Base-by-base conservation (phyloP, 2,888 invertebrate species). In the Polylopha cassiicola region DNA sequence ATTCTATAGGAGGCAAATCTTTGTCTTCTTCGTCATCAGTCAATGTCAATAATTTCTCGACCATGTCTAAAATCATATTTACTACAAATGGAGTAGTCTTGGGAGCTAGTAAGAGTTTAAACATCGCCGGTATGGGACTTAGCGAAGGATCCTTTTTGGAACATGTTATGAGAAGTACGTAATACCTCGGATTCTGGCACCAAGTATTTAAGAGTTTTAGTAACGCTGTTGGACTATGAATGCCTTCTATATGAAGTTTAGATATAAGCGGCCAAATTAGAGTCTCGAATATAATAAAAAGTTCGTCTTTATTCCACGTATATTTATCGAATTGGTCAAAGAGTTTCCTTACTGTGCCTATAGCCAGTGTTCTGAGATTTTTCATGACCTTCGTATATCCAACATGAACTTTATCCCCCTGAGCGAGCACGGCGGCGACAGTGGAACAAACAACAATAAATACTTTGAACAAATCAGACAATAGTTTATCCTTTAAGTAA, bases 271-370 rank as follows among this genome's bases (percentile, higher is more conserved):
- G 95, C 91, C 94, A 96, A 5, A 98, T 87, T 29, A 92, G 90
- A 0, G 92, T 89, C 30, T 91, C 85, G 61, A 93, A 96, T 9
- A 97, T 65, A 0, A 92, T 90, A 46, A 90, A 88, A 5, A 97
- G 73, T 69, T 97, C 93, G 3, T 84, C 74, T 11, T 76, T 65
- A 3, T 81, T 69, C 93, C 95, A 97, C 3, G 82, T 69, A 64
- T 94, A 95, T 44, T 88, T 87, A 41, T 93, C 91, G 64, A 94
- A 95, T 47, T 92, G 91, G 24, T 89, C 88, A 64, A 95, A 97
- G 58, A 97, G 91, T 61, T 92, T 89, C 3, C 88, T 88, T 3
- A 93, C 46, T 31, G 89, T 87, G 43, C 86, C 86, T 4, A 94
- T 73, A 4, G 89, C 88, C 2, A 87, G 76, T 7, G 88, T 89